Base-by-base conservation (phyloP, 1,140 invertebrate species). In the Cherax destructor region DNA sequence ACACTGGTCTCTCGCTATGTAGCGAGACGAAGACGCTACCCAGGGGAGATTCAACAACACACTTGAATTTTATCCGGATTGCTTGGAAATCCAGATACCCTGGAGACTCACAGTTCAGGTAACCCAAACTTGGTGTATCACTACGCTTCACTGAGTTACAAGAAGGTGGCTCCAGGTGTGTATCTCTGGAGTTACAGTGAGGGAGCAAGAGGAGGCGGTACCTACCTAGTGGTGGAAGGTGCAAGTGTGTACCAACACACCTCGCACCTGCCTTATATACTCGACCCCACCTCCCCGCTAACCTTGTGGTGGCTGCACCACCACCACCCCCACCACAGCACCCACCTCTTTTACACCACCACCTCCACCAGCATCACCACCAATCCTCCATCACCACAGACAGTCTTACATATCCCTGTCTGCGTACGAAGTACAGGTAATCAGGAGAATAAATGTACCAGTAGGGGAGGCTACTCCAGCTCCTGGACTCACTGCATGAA, bases 151-250 rank as follows among this genome's bases (percentile, higher is more conserved):
- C 24, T 5, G n/a, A n/a, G n/a, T 24, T n/a, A 74, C 69, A 74
- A 74, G 9, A 16, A 74, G 6, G 5, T 7, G 5, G 24, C 24
- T 16, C 16, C 61, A 65, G 13, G 69, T 41, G 21, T 5, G n/a
- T 5, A 30, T 24, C n/a, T 56, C 9, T 9, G 13, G 52, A 13
- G 9, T 56, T 13, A 56, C 9, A 56, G 6, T 56, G 52, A 18
- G 11, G 65, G 16, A n/a, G 69, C n/a, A 30, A 5, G 69, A 21
- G 24, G 16, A 1, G n/a, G 9, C 69, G n/a, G 24, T 74, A 74
- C 69, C 69, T 74, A 74, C 69, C 69, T 74, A 74, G 69, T 74
- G 69, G 9, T 74, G 69, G 69, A 74, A n/a, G 30, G 69, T 6
- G 24, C n/a, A 30, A 74, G 69, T 30, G 69, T 74, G 69, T n/a